A percentile compares a stretch with the other conserved stretches of the same genome.
Evolutionary conservation across 1,140 invertebrate species (phyloP).

Genomic region (Drosophila leontia): DNA sequence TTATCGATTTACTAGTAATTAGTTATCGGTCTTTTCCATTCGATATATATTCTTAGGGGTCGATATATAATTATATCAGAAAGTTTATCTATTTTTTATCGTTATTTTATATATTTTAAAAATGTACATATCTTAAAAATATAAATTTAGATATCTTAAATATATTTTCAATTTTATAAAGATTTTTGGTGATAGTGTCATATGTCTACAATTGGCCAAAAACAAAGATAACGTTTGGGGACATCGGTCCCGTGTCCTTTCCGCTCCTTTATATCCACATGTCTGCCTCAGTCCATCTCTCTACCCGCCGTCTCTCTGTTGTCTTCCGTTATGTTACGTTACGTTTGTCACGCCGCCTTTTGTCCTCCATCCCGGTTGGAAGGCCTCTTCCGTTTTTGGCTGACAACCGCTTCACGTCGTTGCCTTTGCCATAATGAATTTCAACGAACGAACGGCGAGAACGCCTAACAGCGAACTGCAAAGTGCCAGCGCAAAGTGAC

Average conservation of each 20-base stretch:
- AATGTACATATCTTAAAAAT: too few species aligned
- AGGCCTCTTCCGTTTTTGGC: constrained; percentile 27
- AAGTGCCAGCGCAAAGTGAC: constrained; percentile 67
- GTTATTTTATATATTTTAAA: too few species aligned
- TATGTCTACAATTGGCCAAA: constrained; percentile 1
- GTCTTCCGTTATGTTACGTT: constrained; percentile 77
- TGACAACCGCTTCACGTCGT: constrained; percentile 35
- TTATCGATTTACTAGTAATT: neutral
- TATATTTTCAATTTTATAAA: neutral
- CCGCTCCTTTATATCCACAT: constrained; percentile 18
- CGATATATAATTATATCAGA: neutral
- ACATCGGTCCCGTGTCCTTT: constrained; percentile 28
- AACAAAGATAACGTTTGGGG: neutral
- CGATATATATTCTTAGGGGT: neutral
- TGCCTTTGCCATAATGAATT: constrained; percentile 69
- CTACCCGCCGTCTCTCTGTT: constrained; percentile 35
- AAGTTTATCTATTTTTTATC: too few species aligned
- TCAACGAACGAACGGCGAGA: constrained; percentile 59
- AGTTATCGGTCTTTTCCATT: neutral
- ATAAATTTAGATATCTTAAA: too few species aligned
- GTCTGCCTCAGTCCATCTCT: constrained; percentile 16
- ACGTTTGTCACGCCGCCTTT: constrained; percentile 74
- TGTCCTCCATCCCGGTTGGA: constrained; percentile 41
- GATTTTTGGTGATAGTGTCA: neutral
- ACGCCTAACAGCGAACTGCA: constrained; percentile 26